These are phyloP conservation scores for Bombus waltoni DNA, from an alignment of 1,140 invertebrate species.

Conservation along the genomic window DNA sequence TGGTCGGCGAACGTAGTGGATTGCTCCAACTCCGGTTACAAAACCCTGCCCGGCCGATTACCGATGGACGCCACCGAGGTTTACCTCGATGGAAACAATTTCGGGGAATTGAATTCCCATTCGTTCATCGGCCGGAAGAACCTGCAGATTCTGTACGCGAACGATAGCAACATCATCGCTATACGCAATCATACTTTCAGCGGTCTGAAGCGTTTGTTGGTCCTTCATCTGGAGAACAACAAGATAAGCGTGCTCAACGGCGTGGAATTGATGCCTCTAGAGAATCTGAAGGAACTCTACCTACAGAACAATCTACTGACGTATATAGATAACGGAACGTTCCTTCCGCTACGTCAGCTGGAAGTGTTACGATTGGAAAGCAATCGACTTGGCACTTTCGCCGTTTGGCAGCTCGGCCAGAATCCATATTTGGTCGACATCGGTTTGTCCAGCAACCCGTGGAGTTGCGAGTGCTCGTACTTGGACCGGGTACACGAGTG, in stretches of 20 bases:
- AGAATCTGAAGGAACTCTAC: conserved; percentile 91
- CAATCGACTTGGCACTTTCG: conserved; percentile 90
- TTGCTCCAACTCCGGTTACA: conserved; percentile 90
- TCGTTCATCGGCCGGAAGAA: conserved; percentile 95
- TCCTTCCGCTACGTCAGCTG: conserved; percentile 88
- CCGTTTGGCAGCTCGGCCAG: conserved; percentile 88
- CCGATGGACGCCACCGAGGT: conserved; percentile 96
- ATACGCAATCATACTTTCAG: conserved; percentile 94
- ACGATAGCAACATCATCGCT: conserved; percentile 90
- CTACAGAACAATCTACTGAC: conserved; percentile 92
- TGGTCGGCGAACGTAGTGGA: conserved; percentile 96
- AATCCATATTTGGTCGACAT: conserved; percentile 92
- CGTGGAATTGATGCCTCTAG: conserved; percentile 88
- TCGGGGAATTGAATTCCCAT: conserved; percentile 90
- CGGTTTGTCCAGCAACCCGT: conserved; percentile 92
- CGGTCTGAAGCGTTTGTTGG: conserved; percentile 88
- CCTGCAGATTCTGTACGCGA: conserved; percentile 91
- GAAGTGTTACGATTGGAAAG: conserved; percentile 91
- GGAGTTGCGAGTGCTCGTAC: conserved; percentile 95
- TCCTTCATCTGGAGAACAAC: conserved; percentile 94
- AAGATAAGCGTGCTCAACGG: conserved; percentile 88
- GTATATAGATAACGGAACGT: conserved; percentile 90
- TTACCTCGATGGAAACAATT: conserved; percentile 93
- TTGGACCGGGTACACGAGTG: conserved; percentile 90
- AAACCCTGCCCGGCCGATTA: conserved; percentile 88